Base-by-base conservation (phyloP, 1,140 invertebrate genomes). In the Wasmannia auropunctata region DNA sequence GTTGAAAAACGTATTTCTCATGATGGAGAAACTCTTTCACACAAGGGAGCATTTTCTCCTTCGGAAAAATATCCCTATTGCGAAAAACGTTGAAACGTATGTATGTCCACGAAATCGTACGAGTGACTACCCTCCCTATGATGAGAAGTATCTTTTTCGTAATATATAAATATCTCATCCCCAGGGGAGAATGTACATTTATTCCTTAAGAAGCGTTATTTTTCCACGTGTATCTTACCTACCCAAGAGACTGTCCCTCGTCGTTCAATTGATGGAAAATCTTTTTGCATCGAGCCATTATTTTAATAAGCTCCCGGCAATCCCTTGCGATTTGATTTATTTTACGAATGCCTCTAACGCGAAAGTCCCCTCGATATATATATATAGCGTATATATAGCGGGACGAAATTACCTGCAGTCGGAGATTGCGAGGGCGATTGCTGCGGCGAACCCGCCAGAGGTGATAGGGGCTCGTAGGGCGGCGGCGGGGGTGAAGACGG, bases 391-490 rank as follows among this genome's bases (percentile, higher is more conserved):
- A n/a, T n/a, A n/a, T 31, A 70, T 43, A 56, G 14, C 22, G n/a
- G 16, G 16, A 11, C 6, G 6, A 46, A 43, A 86, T 89, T 92
- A 93, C 93, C 93, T 86, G 91, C 90, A 22, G 92, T 83, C 19
- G 16, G 79, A 74, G 79, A 92, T 31, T 89, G 89, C 19, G 90
- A 85, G 1, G 93, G 92, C 22, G 94, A 94, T 56, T 89, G 92
- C 0, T 92, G 81, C 7, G 94, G 91, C 7, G 93, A 92, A 1
- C 92, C 91, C 3, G 75, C 90, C 0, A 93, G 65, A 6, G 93
- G 92, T 14, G 93, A 93, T 3, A 95, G 70, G 0, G 94, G 94
- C 67, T 95, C 94, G 86, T 95, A 95, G 0, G 94, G 94, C 0
- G 94, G 94, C 22, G 94, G 94, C 3, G 94, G 93, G 0, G 94